Evolutionary conservation across 92 coral and sea anemone genomes (phyloP), one percentile per base, ranked within the genome.

Genomic region (Ricordea florida): DNA sequence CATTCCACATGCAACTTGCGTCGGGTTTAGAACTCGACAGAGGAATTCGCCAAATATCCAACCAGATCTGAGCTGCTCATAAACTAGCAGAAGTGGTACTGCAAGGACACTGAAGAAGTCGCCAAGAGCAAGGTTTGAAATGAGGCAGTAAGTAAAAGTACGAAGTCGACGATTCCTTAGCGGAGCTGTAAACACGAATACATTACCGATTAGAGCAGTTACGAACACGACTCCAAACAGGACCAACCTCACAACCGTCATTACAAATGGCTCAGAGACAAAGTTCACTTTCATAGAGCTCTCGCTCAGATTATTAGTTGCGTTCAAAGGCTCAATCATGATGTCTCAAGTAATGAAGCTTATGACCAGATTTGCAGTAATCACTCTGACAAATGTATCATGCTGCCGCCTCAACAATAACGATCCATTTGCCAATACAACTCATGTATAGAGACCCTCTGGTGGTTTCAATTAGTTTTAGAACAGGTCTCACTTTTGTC

Each of bases 1-100:
- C 71, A 86, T 73, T 11, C 84, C 87, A 26, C 88, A 81, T 17
- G 61, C 87, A 26, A 86, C 87, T 60, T 86, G 92, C 23, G 84
- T 74, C 41, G 92, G 92, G 58, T 81, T 86, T 1, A 86, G 57
- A 53, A 71, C 46, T 28, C 43, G 76, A 42, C 91, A 86, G 55
- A 86, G 78, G 25, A 69, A 62, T 67, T 77, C 44, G 29, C 91
- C 91, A 36, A 66, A 79, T 9, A 79, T 69, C 85, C 84, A 78
- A 28, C 77, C 41, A 49, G 79, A 47, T 14, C 47, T 35, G 5
- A 85, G 55, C 53, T 85, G 78, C 46, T 76, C 73, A 8, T 71
- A 65, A 35, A 72, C 83, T 9, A 85, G 62, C 32, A 80, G 69
- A 34, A 86, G 43, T 1, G 91, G 91, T 42, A 86, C 74, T 4